These are phyloP conservation scores for Botia kubotai DNA, from an alignment of 2,797 vertebrate species.

Conservation along the genomic window DNA sequence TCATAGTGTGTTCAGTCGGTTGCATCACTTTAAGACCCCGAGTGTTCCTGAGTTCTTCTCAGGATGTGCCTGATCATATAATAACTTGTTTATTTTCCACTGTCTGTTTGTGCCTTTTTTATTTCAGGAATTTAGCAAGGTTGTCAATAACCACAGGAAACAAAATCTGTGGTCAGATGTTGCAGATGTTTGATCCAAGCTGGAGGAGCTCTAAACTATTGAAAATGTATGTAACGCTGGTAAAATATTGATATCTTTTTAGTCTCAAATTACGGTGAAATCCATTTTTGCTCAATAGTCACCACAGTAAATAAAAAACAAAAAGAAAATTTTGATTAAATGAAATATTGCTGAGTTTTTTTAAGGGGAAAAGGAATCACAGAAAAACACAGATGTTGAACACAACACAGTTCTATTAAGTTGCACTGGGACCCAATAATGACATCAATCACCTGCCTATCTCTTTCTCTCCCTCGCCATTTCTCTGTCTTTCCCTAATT, in stretches of 20 bases:
- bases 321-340: conserved; percentile 41
- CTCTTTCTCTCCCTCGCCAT: background rate
- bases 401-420: background rate
- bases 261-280: conserved; percentile 37
- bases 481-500: conserved; percentile 5
- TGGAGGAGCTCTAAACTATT: conserved; percentile 30
- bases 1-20: conserved; percentile 10
- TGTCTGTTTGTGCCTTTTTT: conserved; percentile 41
- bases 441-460: background rate
- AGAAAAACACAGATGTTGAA: background rate
- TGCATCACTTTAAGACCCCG: conserved; percentile 6
- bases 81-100: conserved; percentile 38
- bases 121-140: conserved; percentile 36
- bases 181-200: conserved; percentile 24
- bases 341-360: conserved; percentile 4
- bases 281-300: conserved; percentile 29
- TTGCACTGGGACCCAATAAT: background rate
- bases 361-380: background rate
- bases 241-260: conserved; percentile 34
- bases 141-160: conserved; percentile 41
- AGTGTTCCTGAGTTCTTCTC: conserved; percentile 4
- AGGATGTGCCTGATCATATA: conserved; percentile 22
- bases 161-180: conserved; percentile 31
- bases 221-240: background rate
- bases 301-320: conserved; percentile 30